Evolutionary conservation across 2,113 vertebrate genomes (phyloP).

Genomic region (Syngnathus typhle): DNA sequence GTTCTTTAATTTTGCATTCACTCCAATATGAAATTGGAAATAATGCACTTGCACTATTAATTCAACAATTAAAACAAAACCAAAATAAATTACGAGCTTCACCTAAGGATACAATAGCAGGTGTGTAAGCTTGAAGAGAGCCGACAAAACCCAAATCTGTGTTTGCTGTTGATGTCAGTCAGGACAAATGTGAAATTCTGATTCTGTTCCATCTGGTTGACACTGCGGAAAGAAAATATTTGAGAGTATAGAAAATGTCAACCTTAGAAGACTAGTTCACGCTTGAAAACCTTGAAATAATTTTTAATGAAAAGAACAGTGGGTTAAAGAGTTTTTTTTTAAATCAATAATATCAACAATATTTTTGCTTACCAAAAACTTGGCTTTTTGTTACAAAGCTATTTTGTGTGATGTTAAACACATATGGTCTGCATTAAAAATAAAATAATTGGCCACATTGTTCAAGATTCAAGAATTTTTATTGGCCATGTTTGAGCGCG

Average conservation of each 20-base stretch:
- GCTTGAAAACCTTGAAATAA: not conserved
- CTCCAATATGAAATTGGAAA: not conserved
- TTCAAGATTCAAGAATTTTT: not conserved
- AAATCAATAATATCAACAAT: no score
- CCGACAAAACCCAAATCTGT: slow-evolving; percentile 96
- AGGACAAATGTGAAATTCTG: slow-evolving; percentile 98
- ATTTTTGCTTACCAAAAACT: no score
- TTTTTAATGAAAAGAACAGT: not conserved
- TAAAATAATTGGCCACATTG: not conserved
- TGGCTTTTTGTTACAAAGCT: no score
- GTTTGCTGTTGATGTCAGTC: slow-evolving; percentile 98
- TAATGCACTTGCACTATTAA: not conserved
- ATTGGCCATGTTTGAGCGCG: no score
- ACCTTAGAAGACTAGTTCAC: not conserved
- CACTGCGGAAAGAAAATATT: slow-evolving; percentile 65
- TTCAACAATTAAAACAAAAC: not conserved
- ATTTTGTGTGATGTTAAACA: not conserved
- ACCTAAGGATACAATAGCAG: slow-evolving; percentile 82
- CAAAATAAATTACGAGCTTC: slow-evolving; percentile 15
- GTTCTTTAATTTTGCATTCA: no score
- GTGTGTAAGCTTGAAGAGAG: slow-evolving; percentile 91
- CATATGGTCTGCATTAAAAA: not conserved
- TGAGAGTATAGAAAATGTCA: not conserved
- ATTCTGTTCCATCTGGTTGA: slow-evolving; percentile 90
- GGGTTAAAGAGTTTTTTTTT: not conserved